phyloP scores from a whole-genome alignment of 1,140 invertebrate genomes.

The Stegodyphus dumicola region DNA sequence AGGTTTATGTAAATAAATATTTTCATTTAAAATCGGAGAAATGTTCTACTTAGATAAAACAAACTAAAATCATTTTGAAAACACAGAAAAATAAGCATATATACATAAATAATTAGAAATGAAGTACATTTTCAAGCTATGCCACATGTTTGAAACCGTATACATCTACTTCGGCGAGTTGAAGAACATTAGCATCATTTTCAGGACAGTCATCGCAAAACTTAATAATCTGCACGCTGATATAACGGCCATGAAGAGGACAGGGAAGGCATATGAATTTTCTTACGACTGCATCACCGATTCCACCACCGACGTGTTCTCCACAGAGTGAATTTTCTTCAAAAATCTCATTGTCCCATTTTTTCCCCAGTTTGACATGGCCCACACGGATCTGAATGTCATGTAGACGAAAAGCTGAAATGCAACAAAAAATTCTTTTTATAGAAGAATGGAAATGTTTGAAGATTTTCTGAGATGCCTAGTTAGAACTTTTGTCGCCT shows the following conservation, averaged over 20 bases:
- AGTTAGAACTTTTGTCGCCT: not conserved
- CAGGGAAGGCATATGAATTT: conserved; percentile 62
- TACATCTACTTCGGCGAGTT: conserved; percentile 63
- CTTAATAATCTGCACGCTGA: conserved; percentile 62
- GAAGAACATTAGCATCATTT: conserved; percentile 60
- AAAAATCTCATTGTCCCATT: conserved; percentile 61
- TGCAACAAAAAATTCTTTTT: not conserved
- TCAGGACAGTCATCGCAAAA: conserved; percentile 62
- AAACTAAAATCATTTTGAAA: too few species aligned
- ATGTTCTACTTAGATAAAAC: too few species aligned
- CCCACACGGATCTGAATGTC: conserved; percentile 63
- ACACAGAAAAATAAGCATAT: too few species aligned
- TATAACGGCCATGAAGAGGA: conserved; percentile 59
- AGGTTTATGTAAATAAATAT: too few species aligned
- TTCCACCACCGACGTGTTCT: conserved; percentile 52
- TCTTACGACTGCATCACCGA: conserved; percentile 49
- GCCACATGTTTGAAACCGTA: conserved; percentile 51
- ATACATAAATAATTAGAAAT: too few species aligned
- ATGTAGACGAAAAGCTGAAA: conserved; percentile 62
- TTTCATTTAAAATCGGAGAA: too few species aligned
- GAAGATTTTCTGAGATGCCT: not conserved
- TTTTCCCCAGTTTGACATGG: conserved; percentile 48
- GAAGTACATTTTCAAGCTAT: not conserved
- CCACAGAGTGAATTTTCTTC: conserved; percentile 60
- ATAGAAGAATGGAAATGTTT: not conserved